Base-by-base conservation (phyloP, 2,113 vertebrate species). In the Solea solea region DNA sequence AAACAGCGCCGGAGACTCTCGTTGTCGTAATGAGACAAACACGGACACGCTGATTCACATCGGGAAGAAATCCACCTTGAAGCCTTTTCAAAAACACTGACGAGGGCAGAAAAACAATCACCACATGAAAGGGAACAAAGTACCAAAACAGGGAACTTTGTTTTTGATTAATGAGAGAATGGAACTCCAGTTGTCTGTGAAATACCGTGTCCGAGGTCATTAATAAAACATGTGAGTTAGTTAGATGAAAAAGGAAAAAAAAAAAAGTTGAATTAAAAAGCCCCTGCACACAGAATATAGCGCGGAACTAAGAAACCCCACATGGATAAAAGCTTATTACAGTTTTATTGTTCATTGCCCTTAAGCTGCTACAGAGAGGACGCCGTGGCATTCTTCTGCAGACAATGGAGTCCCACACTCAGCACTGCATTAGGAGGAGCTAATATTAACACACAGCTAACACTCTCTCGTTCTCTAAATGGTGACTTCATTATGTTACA, bases 111-210 rank as follows among this genome's bases (percentile, higher is more conserved):
- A 16, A 48, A 9, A 34, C 11, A 16, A 46, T 15, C 57, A 13
- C 11, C 9, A 48, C 1, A 81, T 64, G 68, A 81, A 76, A 70
- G 60, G 40, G 78, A 86, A 61, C 67, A 50, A 55, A 66, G 59
- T 27, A 67, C 40, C 59, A 73, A 21, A 78, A 82, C 68, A 58
- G 71, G 68, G 69, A 63, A 74, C 67, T 70, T 68, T 76, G 67
- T 52, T 76, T 78, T 71, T 83, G 78, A 84, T 88, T 83, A 88
- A 85, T 78, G 82, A 80, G 64, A 34, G 67, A 78, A 76, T 69
- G 57, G 64, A 74, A 80, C 71, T 49, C 68, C 64, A 69, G 58
- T 79, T 76, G 84, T 85, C 75, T 86, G 82, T 85, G 69, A 74
- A 86, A 83, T 86, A 81, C 83, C 72, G 72, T 76, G 63, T 73